Conservation (phyloP, 2,113 vertebrate species). For the Tragelaphus strepsiceros region DNA sequence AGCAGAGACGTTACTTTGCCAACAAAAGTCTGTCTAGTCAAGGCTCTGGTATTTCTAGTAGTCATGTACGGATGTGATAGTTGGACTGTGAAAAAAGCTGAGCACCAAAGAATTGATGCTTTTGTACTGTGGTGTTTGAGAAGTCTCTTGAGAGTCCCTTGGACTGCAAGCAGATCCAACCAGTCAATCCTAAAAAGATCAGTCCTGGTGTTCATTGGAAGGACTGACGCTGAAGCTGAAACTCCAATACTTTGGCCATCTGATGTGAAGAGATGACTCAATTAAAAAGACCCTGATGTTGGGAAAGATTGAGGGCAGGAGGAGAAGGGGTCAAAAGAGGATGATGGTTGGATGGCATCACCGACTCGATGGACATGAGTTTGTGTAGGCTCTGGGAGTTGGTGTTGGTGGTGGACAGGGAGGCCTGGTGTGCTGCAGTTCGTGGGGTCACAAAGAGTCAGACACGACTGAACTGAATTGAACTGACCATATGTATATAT, state of each 20-base stretch:
- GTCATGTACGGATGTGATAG: not conserved
- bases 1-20: not conserved
- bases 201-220: not conserved
- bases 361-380: fast-evolving
- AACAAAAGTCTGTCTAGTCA: not conserved
- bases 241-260: not conserved
- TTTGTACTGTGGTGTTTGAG: not conserved
- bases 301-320: not conserved
- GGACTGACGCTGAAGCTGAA: not conserved
- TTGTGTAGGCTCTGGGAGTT: not conserved
- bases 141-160: not conserved
- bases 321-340: not conserved
- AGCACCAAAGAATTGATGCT: fast-evolving
- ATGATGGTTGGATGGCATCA: not conserved
- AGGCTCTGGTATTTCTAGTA: not conserved
- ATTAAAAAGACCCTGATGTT: not conserved
- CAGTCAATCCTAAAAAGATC: not conserved
- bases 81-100: not conserved
- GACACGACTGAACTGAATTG: not conserved
- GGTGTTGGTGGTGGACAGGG: not conserved
- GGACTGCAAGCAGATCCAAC: not conserved
- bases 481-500: not conserved
- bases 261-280: not conserved
- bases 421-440: not conserved
- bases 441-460: not conserved